Evolutionary conservation across 2,113 vertebrate genomes (phyloP).

Genomic region (Numenius arquata): DNA sequence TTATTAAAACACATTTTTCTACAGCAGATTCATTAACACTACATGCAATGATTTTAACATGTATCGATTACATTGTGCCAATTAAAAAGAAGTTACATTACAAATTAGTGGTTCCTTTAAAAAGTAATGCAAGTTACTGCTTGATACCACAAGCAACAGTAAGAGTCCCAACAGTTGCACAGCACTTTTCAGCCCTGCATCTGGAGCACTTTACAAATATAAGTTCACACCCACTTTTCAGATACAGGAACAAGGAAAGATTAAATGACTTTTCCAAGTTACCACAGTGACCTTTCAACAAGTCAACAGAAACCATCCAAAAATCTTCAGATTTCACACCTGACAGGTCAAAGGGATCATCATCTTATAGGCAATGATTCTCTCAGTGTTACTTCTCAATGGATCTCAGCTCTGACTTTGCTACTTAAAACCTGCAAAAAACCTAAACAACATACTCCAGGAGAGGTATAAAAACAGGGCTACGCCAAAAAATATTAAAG

Average conservation of each 20-base stretch:
- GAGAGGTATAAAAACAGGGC: not conserved
- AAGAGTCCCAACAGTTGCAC: not conserved
- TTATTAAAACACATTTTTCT: not conserved
- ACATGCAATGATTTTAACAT: not conserved
- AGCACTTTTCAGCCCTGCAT: not conserved
- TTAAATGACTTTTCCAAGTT: not conserved
- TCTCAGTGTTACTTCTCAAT: not conserved
- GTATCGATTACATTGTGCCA: not conserved
- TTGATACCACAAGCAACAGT: not conserved
- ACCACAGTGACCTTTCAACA: not conserved
- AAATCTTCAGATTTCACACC: not conserved
- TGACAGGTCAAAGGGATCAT: not conserved
- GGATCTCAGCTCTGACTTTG: not conserved
- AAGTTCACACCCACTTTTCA: slow-evolving; percentile 17
- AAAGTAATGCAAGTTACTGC: not conserved
- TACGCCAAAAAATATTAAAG: not conserved
- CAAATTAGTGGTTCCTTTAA: not conserved
- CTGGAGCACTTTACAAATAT: not conserved
- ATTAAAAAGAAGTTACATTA: not conserved
- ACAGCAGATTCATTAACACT: not conserved
- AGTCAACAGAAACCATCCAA: not conserved
- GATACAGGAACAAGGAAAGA: not conserved
- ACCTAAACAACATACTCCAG: not conserved
- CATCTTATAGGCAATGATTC: not conserved
- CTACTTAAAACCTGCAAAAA: not conserved